Percentiles rank a stretch among this genome's conserved stretches.
These are phyloP conservation scores for Cricetomys ansorgei DNA, from an alignment of 2,113 vertebrate species.

Conservation along the genomic window DNA sequence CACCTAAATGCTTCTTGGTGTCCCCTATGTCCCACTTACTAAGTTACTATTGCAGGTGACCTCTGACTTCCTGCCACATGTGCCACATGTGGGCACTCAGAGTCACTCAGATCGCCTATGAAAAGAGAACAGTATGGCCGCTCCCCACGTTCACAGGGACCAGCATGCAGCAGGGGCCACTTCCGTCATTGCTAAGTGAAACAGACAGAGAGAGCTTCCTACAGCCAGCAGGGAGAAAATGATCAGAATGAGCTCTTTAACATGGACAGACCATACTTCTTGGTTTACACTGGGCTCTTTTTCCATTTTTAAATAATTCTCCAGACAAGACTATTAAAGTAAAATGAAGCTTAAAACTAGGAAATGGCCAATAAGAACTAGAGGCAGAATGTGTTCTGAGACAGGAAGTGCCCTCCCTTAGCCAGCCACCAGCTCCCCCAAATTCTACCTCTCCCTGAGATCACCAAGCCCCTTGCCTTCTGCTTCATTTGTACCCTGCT, in stretches of 20 bases:
- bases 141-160: not conserved
- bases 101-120: not conserved
- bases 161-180: not conserved
- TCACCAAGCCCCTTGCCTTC: not conserved
- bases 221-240: not conserved
- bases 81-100: not conserved
- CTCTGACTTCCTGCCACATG: not conserved
- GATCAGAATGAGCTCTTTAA: conserved; percentile 45
- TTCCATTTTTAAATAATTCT: conserved; percentile 48
- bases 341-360: conserved; percentile 10
- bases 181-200: not conserved
- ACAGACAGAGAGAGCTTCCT: not conserved
- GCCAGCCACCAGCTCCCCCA: conserved; percentile 10
- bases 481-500: not conserved
- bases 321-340: not conserved
- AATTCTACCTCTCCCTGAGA: not conserved
- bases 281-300: not conserved
- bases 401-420: not conserved
- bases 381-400: not conserved
- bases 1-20: not conserved
- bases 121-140: not conserved
- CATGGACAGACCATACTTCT: not conserved
- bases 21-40: not conserved
- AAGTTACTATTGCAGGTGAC: not conserved
- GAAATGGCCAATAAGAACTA: not conserved